Base-by-base conservation (phyloP, 35 echinoderm and acorn worm species). In the Strongylocentrotus purpuratus region DNA sequence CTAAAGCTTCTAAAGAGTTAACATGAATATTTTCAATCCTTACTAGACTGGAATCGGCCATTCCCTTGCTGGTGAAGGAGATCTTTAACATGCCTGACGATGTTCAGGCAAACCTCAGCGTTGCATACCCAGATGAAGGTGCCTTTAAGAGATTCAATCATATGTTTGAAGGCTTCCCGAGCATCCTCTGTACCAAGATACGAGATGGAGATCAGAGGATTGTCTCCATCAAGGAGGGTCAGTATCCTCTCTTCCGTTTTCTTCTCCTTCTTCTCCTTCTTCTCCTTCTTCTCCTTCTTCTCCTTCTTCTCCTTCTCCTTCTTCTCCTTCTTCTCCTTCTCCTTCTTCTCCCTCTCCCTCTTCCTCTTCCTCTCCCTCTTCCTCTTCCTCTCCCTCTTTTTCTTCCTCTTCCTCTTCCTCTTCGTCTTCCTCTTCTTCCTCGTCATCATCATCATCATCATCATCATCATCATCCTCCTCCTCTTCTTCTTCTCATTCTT, bases 181-280 rank as follows among this genome's bases (percentile, higher is more conserved):
- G 61, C 5, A 96, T 99, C 32, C 97, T 95, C 7, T 99, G 98
- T 92, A 97, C 96, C 25, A 99, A 99, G 94, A 94, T 99, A 3
- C 93, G 98, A 58, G 95, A 99, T 33, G 96, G 95, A 9, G 97
- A 99, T 35, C 94, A 98, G 32, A 55, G 98, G 46, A 97, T 98
- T 45, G 97, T 99, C 14, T 95, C 95, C 31, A 95, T 99, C 47
- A 99, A 99, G 94, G 98, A 99, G 96, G 98, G 98, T 99, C 87
- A 47, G 93, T 95, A 8, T 94, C 45, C 41, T 59, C 52, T 59
- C 11, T 11, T 59, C 17, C 11, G 65, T 7, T 78, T 2, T 96
- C 46, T 90, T 17, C 22, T 45, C 41, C 88, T 45, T 78, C 65
- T 70, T 25, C 20, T 70, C 20, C 25, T 28, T 22, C 18, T 28